Conservation (phyloP, 2,797 vertebrate species). For the Falco rusticolus region DNA sequence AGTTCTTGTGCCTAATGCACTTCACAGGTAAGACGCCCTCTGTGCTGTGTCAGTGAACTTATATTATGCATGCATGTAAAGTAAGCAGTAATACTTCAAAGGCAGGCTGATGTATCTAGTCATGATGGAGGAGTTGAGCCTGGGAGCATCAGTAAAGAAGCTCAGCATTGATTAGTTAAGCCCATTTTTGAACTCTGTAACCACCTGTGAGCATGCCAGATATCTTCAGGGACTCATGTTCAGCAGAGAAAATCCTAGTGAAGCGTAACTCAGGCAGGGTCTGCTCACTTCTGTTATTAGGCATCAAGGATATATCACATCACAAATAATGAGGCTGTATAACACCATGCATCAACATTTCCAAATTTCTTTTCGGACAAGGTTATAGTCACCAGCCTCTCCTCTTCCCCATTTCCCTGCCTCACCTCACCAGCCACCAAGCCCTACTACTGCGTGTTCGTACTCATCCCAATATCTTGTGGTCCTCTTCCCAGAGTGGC, state of each 20-base stretch:
- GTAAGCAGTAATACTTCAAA: not conserved
- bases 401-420: not conserved
- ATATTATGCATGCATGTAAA: not conserved
- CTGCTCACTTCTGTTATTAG: not conserved
- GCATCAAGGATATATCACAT: fast-evolving
- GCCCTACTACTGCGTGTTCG: not conserved
- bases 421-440: not conserved
- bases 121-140: not conserved
- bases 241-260: not conserved
- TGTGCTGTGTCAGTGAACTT: not conserved
- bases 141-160: not conserved
- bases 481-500: not conserved
- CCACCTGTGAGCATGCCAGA: not conserved
- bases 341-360: not conserved
- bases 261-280: not conserved
- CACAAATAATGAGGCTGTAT: not conserved
- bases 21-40: not conserved
- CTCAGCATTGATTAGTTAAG: not conserved
- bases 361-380: not conserved
- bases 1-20: not conserved
- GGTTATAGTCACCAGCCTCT: not conserved
- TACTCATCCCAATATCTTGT: not conserved
- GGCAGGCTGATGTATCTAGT: not conserved
- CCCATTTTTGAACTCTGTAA: not conserved
- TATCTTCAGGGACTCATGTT: not conserved